Evolutionary conservation across 2,113 vertebrate species (phyloP).

Genomic region (Amphilophus citrinellus): DNA sequence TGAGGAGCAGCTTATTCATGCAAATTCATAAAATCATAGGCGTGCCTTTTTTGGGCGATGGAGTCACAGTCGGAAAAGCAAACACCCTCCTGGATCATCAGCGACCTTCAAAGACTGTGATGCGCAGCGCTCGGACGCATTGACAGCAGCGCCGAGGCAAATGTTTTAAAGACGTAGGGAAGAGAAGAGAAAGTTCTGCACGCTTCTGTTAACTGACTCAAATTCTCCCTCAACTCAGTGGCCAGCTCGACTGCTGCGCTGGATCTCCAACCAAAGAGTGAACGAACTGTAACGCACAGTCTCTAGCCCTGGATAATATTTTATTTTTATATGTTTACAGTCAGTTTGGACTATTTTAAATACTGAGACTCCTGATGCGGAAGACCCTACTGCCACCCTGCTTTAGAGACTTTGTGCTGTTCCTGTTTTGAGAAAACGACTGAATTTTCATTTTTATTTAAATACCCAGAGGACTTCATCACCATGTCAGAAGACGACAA

Average conservation of each 20-base stretch:
- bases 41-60: slow-evolving; percentile 83
- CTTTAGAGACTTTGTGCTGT: background rate
- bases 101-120: slow-evolving; percentile 83
- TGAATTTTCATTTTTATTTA: background rate
- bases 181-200: slow-evolving; percentile 4
- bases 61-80: slow-evolving; percentile 85
- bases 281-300: slow-evolving; percentile 12
- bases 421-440: slow-evolving; percentile 12
- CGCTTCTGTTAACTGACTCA: slow-evolving; percentile 24
- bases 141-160: slow-evolving; percentile 53
- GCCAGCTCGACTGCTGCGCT: slow-evolving; percentile 33
- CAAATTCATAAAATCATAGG: slow-evolving; percentile 82
- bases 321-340: background rate
- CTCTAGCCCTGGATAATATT: background rate
- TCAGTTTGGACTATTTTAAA: slow-evolving; percentile 6
- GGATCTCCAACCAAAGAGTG: slow-evolving; percentile 33
- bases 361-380: background rate
- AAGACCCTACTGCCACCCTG: background rate
- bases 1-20: slow-evolving; percentile 74
- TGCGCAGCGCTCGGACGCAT: slow-evolving; percentile 81
- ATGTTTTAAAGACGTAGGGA: slow-evolving; percentile 41
- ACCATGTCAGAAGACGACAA: slow-evolving; percentile 91
- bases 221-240: slow-evolving; percentile 9
- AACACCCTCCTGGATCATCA: slow-evolving; percentile 84
- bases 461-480: slow-evolving; percentile 28